Percentiles rank a stretch among this genome's conserved stretches.
phyloP scores from a whole-genome alignment of 2,888 invertebrate species.

The Eilema sororculum region DNA sequence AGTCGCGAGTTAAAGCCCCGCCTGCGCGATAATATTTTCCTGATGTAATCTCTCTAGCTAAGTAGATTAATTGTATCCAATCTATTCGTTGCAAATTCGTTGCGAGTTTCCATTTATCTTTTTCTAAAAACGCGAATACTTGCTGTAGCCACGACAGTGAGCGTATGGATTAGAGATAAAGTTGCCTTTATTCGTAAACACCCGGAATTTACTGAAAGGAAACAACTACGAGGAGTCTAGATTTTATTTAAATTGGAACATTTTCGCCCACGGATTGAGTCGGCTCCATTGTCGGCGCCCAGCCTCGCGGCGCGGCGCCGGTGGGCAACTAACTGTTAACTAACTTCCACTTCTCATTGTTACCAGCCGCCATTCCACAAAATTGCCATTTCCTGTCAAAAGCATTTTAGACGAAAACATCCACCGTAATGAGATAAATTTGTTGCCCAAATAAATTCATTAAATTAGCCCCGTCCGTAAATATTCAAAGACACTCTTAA shows the following conservation, averaged over 20 bases:
- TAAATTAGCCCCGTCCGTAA: slow-evolving; percentile 4
- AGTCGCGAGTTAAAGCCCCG: no score
- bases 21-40: no score
- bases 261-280: slow-evolving; percentile 9
- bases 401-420: slow-evolving; percentile 14
- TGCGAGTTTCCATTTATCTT: not conserved
- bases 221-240: not conserved
- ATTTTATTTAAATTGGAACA: slow-evolving; percentile 11
- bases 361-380: slow-evolving; percentile 8
- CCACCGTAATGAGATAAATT: slow-evolving; percentile 14
- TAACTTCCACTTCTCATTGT: slow-evolving; percentile 38
- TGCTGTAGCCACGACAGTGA: not conserved
- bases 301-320: slow-evolving; percentile 4
- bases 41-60: no score
- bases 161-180: not conserved
- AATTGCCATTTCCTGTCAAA: slow-evolving; percentile 14
- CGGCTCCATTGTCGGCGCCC: slow-evolving; percentile 21
- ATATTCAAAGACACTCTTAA: not conserved
- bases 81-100: no score
- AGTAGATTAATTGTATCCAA: no score
- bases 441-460: slow-evolving; percentile 7
- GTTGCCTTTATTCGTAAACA: not conserved
- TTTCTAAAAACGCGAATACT: not conserved
- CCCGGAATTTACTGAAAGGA: not conserved
- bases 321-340: slow-evolving; percentile 21